These are phyloP conservation scores for Pteropus alecto DNA, from an alignment of 2,113 vertebrate genomes.

Conservation along the genomic window DNA sequence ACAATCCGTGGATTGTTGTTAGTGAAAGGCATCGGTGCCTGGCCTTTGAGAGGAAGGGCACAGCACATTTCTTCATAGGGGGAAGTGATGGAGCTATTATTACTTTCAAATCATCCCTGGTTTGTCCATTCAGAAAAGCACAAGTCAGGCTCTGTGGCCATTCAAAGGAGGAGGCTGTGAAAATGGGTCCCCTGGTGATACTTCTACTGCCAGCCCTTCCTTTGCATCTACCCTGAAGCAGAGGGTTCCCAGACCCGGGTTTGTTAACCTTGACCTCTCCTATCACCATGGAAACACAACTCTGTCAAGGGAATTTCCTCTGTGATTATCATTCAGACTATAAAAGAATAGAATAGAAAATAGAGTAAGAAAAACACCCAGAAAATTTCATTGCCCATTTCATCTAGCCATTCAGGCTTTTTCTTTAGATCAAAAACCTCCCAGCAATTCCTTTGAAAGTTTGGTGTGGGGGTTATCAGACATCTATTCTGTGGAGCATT, in stretches of 20 bases:
- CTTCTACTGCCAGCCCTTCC: slow-evolving; percentile 41
- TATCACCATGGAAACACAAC: slow-evolving; percentile 59
- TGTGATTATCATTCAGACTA: slow-evolving; percentile 42
- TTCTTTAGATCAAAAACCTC: slow-evolving; percentile 27
- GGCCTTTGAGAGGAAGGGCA: slow-evolving; percentile 76
- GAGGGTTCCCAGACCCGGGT: slow-evolving; percentile 49
- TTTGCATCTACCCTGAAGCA: not conserved
- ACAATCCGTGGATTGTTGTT: slow-evolving; percentile 75
- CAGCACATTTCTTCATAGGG: slow-evolving; percentile 51
- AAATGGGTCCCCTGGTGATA: slow-evolving; percentile 46
- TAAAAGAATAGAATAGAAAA: slow-evolving; percentile 30
- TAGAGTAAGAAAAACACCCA: not conserved
- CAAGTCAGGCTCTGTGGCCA: slow-evolving; percentile 68
- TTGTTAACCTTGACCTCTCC: slow-evolving; percentile 61
- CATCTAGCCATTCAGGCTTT: not conserved
- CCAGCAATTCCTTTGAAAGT: not conserved
- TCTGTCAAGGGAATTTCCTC: slow-evolving; percentile 69
- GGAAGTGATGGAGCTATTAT: slow-evolving; percentile 71
- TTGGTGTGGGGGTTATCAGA: not conserved
- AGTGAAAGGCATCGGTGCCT: slow-evolving; percentile 39
- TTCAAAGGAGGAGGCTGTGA: slow-evolving; percentile 54
- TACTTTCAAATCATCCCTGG: slow-evolving; percentile 54
- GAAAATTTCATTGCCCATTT: slow-evolving; percentile 35
- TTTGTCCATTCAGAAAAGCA: slow-evolving; percentile 72
- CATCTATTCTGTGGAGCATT: not conserved